Conservation (phyloP, 2,888 invertebrate species). For the Orthonevra nobilis region DNA sequence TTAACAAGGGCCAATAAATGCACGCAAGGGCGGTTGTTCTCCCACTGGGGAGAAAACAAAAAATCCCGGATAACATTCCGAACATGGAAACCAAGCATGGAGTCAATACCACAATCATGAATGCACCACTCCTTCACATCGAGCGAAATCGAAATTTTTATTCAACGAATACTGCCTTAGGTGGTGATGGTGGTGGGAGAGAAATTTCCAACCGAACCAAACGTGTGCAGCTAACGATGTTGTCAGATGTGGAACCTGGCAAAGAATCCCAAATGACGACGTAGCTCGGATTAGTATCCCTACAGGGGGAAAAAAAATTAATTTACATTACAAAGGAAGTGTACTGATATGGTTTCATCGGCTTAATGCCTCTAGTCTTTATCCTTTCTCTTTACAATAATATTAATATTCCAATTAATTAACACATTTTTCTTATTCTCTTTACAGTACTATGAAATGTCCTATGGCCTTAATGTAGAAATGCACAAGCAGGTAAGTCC, state of each 20-base stretch:
- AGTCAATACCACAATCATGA: constrained; percentile 39
- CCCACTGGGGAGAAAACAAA: neutral
- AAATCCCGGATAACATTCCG: constrained; percentile 31
- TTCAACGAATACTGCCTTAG: too few relatives aligned
- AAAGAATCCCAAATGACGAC: neutral
- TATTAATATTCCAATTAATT: constrained; percentile 27
- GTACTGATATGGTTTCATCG: too few relatives aligned
- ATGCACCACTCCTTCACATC: neutral
- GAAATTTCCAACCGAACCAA: constrained; percentile 15
- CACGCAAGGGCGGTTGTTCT: neutral
- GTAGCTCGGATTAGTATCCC: constrained; percentile 7
- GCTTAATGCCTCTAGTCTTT: neutral
- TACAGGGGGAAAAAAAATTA: constrained; percentile 24
- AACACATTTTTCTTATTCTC: constrained; percentile 62
- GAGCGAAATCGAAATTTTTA: constrained; percentile 51
- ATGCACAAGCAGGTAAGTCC: constrained; percentile 94
- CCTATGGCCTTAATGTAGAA: constrained; percentile 96
- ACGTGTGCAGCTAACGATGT: constrained; percentile 52
- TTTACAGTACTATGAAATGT: constrained; percentile 96
- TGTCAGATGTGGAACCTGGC: constrained; percentile 52
- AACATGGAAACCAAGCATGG: constrained; percentile 39
- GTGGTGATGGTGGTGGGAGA: too few relatives aligned
- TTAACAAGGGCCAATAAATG: constrained; percentile 45
- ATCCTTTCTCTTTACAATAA: neutral
- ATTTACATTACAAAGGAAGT: constrained; percentile 20